A percentile compares a stretch with the other conserved stretches of the same genome.
These are phyloP conservation scores for Aricia agestis DNA, from an alignment of 1,140 invertebrate species.

Conservation along the genomic window DNA sequence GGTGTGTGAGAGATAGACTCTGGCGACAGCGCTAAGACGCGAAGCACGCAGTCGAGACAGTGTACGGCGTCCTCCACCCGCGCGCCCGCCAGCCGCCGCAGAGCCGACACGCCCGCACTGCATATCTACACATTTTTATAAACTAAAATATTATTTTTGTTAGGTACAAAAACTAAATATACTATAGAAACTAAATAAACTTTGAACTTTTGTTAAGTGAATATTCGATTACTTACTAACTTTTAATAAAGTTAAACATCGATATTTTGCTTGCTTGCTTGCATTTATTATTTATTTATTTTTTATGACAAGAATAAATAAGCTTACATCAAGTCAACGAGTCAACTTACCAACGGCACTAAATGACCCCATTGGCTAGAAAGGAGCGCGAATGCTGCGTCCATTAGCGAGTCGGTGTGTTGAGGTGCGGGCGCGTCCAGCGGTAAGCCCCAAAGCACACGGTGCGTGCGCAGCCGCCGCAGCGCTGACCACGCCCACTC, in stretches of 20 bases:
- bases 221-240: too few species aligned
- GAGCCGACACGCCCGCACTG: constrained; percentile 40
- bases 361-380: constrained; percentile 55
- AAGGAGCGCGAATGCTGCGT: constrained; percentile 36
- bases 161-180: background rate
- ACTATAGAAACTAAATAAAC: too few species aligned
- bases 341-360: constrained; percentile 48
- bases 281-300: too few species aligned
- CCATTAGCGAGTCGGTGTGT: constrained; percentile 23
- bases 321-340: background rate
- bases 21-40: constrained; percentile 48
- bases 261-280: too few species aligned
- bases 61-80: constrained; percentile 40
- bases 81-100: constrained; percentile 31
- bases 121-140: constrained; percentile 39
- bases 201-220: too few species aligned
- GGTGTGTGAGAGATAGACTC: constrained; percentile 54
- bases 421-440: constrained; percentile 36
- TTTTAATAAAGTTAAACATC: too few species aligned
- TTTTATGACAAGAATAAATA: too few species aligned
- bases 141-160: background rate
- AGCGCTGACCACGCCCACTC: constrained; percentile 50
- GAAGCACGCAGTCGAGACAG: constrained; percentile 39
- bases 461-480: constrained; percentile 39
- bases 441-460: constrained; percentile 34